Percentiles rank a stretch among this genome's conserved stretches.
Conservation (phyloP, 2,113 vertebrate genomes). For the Melanerpes formicivorus region DNA sequence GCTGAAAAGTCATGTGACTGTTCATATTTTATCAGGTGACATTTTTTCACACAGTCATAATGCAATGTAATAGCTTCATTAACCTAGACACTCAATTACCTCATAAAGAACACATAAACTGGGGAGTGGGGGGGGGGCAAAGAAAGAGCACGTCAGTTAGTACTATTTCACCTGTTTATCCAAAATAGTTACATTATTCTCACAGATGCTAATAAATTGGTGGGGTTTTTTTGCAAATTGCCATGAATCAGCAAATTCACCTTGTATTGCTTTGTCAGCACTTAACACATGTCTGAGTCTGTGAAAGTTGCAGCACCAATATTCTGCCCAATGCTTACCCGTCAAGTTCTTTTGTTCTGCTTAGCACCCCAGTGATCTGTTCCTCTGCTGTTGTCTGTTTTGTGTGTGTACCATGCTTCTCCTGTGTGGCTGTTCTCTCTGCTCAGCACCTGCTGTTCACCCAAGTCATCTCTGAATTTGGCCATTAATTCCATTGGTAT, state of each 20-base stretch:
- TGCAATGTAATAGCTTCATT: background rate
- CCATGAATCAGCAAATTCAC: background rate
- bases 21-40: background rate
- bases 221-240: background rate
- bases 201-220: fast-evolving
- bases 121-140: background rate
- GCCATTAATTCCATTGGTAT: background rate
- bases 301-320: background rate
- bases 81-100: background rate
- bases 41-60: background rate
- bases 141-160: background rate
- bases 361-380: background rate
- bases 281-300: background rate
- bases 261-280: background rate
- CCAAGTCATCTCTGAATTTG: background rate
- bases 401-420: background rate
- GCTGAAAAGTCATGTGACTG: background rate
- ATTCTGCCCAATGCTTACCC: background rate
- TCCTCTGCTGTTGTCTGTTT: background rate
- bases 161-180: background rate
- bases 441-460: background rate
- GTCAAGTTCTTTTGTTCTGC: background rate
- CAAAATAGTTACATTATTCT: background rate
- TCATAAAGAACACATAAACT: background rate
- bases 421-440: background rate